Conservation (phyloP, 1,140 invertebrate species). For the Tetraneura akinire region DNA sequence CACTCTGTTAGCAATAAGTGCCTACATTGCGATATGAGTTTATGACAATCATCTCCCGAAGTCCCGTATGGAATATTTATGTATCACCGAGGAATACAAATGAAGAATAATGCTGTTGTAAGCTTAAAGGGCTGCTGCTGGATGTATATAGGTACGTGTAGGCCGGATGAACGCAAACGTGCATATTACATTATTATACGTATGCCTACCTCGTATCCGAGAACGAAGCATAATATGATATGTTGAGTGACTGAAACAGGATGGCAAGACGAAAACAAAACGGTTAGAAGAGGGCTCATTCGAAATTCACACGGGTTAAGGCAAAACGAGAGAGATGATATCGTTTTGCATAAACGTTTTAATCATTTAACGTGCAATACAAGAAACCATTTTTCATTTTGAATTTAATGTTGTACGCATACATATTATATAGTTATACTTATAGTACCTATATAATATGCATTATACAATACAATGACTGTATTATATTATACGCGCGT, state of each 20-base stretch:
- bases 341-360: conserved; percentile 17
- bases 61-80: neutral
- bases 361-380: conserved; percentile 1
- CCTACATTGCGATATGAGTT: neutral
- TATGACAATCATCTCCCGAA: neutral
- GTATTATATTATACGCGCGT: too few relatives aligned
- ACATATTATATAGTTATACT: too few relatives aligned
- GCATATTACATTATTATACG: neutral
- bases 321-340: conserved; percentile 21
- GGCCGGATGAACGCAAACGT: neutral
- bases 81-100: neutral
- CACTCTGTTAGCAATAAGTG: neutral
- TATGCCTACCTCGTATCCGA: neutral
- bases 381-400: conserved; percentile 14
- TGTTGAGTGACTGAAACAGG: conserved; percentile 21
- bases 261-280: conserved; percentile 28
- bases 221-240: conserved; percentile 29
- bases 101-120: conserved; percentile 13
- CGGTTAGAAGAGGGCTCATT: conserved; percentile 18
- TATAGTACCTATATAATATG: too few relatives aligned
- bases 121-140: neutral
- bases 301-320: conserved; percentile 10
- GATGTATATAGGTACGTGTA: neutral
- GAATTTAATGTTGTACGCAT: too few relatives aligned
- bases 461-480: too few relatives aligned